Conservation (phyloP, 53 echinoderm and acorn worm species). For the Paracentrotus lividus region DNA sequence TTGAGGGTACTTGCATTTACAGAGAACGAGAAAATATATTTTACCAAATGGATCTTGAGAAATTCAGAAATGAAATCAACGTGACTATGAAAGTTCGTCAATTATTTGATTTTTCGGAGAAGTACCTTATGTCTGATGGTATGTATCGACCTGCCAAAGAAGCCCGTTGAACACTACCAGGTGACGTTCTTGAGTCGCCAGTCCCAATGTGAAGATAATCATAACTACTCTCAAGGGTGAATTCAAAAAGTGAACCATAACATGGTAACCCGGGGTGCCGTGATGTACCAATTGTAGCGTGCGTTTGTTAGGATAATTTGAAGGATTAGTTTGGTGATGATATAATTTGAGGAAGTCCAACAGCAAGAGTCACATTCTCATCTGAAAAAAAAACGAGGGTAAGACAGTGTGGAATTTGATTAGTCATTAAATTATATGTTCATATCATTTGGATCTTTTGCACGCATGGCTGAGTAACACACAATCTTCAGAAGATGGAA, state of each 20-base stretch:
- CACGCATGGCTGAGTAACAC: no score
- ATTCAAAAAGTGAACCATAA: background rate
- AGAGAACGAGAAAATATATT: no score
- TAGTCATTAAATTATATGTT: no score
- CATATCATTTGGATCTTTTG: no score
- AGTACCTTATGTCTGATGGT: background rate
- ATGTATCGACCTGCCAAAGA: background rate
- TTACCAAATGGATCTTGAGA: no score
- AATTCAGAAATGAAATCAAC: no score
- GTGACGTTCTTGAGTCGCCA: background rate
- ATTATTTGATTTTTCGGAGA: no score
- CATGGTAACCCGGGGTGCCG: background rate
- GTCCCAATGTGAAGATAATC: background rate
- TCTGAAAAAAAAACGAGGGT: no score
- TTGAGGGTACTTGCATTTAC: no score
- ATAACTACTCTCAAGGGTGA: background rate
- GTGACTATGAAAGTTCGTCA: no score
- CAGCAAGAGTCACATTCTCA: background rate
- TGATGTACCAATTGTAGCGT: background rate
- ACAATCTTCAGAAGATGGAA: no score
- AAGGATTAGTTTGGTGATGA: slow-evolving; percentile 1
- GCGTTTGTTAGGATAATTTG: background rate
- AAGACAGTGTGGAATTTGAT: no score
- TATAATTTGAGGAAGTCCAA: background rate
- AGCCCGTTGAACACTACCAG: background rate